Base-by-base conservation (phyloP, 2,797 vertebrate genomes). In the Rhabdomys pumilio region DNA sequence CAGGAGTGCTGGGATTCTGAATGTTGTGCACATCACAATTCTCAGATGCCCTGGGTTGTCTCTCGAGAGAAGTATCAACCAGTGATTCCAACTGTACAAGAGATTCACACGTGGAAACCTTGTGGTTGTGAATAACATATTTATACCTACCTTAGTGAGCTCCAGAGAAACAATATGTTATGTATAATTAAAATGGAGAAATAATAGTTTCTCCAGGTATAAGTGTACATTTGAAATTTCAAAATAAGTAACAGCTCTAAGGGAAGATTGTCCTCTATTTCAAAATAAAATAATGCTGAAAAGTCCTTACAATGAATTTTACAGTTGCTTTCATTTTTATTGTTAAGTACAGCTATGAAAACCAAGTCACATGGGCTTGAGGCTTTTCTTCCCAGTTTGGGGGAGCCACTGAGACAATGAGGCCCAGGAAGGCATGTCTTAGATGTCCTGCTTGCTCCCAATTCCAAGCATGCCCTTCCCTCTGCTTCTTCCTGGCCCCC, bases 161-260 rank as follows among this genome's bases (percentile, higher is more conserved):
- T 96, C 81, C 20, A 93, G 94, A 65, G 59, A 91, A 80, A 65
- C 0, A 7, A 44, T 22, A 29, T 22, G 59, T 8, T 17, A 47
- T 59, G 65, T 13, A 29, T 82, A 69, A 96, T 65, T 67, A 72
- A 79, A 95, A 76, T 0, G 97, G 47, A 77, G 47, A 90, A 92
- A 94, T 73, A 89, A 50, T 73, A 47, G 69, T 77, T 93, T 12
- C 57, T 97, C 81, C 47, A 79, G 76, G 80, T 10, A 90, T 0
- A 0, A 22, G 96, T 50, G 53, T 76, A 26, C 65, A 96, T 91
- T 96, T 82, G 72, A 96, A 96, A 81, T 92, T 93, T 82, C 34
- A 29, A 3, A 69, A 73, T 76, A 96, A 84, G 94, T 81, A 94
- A 92, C 31, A 80, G 6, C 84, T 93, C 34, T 76, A 81, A 90